Conservation (phyloP, 2,888 invertebrate genomes). For the Antheraea yamamai region DNA sequence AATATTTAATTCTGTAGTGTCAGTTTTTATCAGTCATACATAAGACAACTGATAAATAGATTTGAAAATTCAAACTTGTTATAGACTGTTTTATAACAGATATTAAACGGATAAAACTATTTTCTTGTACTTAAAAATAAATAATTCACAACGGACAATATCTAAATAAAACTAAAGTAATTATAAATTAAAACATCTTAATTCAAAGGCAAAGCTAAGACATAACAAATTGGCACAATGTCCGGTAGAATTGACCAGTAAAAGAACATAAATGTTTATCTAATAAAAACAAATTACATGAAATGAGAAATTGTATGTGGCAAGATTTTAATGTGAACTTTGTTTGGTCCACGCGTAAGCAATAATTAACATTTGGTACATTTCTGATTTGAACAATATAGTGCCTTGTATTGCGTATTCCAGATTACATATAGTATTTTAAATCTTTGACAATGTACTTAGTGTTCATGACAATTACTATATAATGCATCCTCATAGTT, state of each 20-base stretch:
- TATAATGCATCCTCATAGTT: too few species aligned
- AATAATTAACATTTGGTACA: background rate
- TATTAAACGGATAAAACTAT: constrained; percentile 1
- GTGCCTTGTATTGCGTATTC: too few species aligned
- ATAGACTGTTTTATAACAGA: background rate
- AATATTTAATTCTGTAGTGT: background rate
- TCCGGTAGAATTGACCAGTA: constrained; percentile 20
- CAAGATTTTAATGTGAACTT: background rate
- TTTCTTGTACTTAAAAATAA: constrained; percentile 21
- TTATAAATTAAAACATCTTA: constrained; percentile 33
- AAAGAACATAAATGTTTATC: background rate
- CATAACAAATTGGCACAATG: constrained; percentile 36
- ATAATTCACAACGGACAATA: constrained; percentile 5
- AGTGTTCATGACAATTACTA: too few species aligned
- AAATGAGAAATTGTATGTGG: background rate
- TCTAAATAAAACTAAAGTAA: constrained; percentile 19
- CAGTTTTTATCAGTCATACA: background rate
- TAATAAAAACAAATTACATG: background rate
- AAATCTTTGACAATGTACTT: too few species aligned
- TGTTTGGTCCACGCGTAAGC: background rate
- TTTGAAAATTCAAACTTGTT: background rate
- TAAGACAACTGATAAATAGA: background rate
- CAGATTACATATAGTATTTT: too few species aligned
- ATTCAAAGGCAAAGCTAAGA: constrained; percentile 32
- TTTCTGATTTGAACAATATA: too few species aligned